Evolutionary conservation across 2,888 invertebrate genomes (phyloP).

Genomic region (Ptycholaimellus sp.): DNA sequence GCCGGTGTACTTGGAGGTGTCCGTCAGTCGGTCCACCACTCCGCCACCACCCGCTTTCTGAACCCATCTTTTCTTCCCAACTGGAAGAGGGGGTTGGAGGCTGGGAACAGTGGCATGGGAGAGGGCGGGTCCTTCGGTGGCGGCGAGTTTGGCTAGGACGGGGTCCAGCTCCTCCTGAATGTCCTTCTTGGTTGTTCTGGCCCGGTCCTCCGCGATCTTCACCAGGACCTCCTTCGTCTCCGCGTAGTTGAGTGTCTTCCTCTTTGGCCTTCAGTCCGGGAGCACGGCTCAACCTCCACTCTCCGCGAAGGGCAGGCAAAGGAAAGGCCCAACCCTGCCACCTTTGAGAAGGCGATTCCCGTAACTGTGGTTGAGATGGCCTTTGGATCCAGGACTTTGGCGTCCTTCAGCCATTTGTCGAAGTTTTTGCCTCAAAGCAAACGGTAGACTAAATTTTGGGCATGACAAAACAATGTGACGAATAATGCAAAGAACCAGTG

Average conservation of each 20-base stretch:
- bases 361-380: conserved; percentile 21
- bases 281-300: neutral
- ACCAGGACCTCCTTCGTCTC: conserved; percentile 22
- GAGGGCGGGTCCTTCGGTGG: conserved; percentile 18
- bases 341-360: conserved; percentile 24
- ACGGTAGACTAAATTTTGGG: no score
- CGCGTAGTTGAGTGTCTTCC: conserved; percentile 20
- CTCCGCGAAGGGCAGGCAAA: neutral
- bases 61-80: neutral
- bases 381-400: conserved; percentile 18
- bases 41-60: conserved; percentile 15
- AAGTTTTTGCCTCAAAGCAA: conserved; percentile 26
- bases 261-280: conserved; percentile 17
- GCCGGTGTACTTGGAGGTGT: conserved; percentile 19
- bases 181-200: conserved; percentile 16
- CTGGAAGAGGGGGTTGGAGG: neutral
- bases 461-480: no score
- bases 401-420: conserved; percentile 25
- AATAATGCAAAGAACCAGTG: no score
- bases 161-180: conserved; percentile 20
- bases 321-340: conserved; percentile 15
- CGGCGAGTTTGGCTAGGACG: conserved; percentile 18
- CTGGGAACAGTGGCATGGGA: conserved; percentile 13
- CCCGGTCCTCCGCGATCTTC: conserved; percentile 19
- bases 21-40: conserved; percentile 23